Conservation (phyloP, 2,797 vertebrate species). For the Paguma larvata region DNA sequence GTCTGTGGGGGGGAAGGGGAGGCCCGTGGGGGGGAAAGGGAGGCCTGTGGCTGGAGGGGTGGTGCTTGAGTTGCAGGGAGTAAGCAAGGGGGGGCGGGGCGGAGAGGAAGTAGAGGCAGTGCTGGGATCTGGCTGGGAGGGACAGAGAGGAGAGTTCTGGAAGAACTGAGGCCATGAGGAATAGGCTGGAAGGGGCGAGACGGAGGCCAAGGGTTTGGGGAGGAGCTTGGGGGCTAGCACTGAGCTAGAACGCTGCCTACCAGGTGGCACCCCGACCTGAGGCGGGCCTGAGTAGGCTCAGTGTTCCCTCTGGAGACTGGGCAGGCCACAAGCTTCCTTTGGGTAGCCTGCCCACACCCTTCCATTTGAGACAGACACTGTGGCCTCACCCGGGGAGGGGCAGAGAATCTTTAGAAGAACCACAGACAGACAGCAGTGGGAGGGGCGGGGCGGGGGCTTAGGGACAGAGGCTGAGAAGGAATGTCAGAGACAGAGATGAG, state of each 20-base stretch:
- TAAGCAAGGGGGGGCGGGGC: no score
- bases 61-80: background rate
- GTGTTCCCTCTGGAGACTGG: background rate
- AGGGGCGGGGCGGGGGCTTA: background rate
- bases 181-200: background rate
- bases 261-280: background rate
- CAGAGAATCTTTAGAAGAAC: background rate
- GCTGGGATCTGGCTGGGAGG: background rate
- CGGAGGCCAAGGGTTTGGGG: background rate
- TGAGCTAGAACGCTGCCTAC: fast-evolving
- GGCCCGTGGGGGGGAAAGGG: background rate
- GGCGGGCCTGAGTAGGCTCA: fast-evolving
- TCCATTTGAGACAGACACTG: background rate
- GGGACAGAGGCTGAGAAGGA: background rate
- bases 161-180: background rate
- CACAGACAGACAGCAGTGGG: background rate
- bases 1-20: background rate
- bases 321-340: background rate
- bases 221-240: background rate
- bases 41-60: no score
- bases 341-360: background rate
- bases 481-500: background rate
- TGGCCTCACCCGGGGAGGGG: background rate
- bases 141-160: background rate
- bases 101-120: background rate